phyloP scores from a whole-genome alignment of 2,888 invertebrate species.

The Eristalis pertinax region DNA sequence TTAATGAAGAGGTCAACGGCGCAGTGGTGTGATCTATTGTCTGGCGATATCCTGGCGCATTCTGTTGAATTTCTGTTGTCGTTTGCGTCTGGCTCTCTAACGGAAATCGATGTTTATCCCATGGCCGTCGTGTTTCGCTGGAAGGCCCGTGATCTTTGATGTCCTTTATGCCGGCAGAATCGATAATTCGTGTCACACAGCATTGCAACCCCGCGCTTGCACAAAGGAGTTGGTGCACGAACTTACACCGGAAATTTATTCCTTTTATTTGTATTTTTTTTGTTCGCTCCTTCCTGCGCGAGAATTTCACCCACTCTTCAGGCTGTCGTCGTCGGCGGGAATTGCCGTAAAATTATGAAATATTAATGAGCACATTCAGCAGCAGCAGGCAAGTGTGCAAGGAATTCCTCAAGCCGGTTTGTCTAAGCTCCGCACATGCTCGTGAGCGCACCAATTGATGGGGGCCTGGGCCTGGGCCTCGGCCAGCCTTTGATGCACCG shows the following conservation, averaged over 20 bases:
- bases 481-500: slow-evolving; percentile 41
- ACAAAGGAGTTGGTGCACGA: slow-evolving; percentile 53
- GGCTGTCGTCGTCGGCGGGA: background rate
- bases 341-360: slow-evolving; percentile 36
- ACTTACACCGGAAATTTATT: slow-evolving; percentile 53
- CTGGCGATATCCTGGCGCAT: background rate
- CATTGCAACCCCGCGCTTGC: background rate
- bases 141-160: slow-evolving; percentile 31
- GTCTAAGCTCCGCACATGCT: background rate
- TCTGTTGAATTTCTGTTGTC: background rate
- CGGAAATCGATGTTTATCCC: slow-evolving; percentile 33
- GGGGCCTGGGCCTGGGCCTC: background rate
- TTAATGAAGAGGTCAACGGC: slow-evolving; percentile 10
- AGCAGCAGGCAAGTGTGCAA: background rate
- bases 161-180: slow-evolving; percentile 57
- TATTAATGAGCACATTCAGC: slow-evolving; percentile 24
- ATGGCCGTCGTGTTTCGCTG: slow-evolving; percentile 8
- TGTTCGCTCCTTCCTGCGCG: background rate
- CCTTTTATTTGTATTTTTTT: background rate
- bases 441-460: background rate
- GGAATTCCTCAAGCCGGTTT: slow-evolving; percentile 4
- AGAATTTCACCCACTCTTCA: background rate
- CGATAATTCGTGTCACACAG: slow-evolving; percentile 18
- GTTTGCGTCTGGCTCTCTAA: slow-evolving; percentile 4
- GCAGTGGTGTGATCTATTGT: background rate